Evolutionary conservation across 2,113 vertebrate species (phyloP), one percentile per base, ranked within the genome.

Genomic region (Dasyprocta punctata): DNA sequence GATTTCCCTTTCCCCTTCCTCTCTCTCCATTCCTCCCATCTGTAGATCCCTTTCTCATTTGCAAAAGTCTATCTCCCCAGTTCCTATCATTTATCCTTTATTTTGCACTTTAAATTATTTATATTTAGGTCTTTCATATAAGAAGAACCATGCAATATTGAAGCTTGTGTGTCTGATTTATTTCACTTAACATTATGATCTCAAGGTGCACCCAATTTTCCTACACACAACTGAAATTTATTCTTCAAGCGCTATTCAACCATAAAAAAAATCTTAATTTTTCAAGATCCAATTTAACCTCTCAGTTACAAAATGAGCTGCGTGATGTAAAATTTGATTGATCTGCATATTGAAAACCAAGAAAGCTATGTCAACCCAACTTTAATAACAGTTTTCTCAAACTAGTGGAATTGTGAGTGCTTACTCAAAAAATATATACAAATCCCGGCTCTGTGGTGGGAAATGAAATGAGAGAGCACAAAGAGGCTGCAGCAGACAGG

Each of bases 301-400:
- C 49, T 80, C 16, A 80, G 30, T 54, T 54, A 80, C 33, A 36
- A 9, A 87, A 54, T 83, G n/a, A 84, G 54, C 12, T 86, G 80
- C 92, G 67, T 85, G 20, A 81, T 65, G 5, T 63, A 83, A 78
- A 69, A 85, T 88, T 63, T 38, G 11, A 67, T 86, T 95, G 80
- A 49, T 78, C 75, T 78, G 24, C 56, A 24, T 52, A 85, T 49
- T 96, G 56, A 86, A 78, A 90, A 83, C 17, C 41, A 63, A 26
- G n/a, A 71, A 69, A 9, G n/a, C 19, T 75, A 69, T 41, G 78
- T 44, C 60, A 24, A 81, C 28, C 67, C 58, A 52, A 90, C 78
- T 89, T 81, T 91, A 86, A 44, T 83, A 78, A 83, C 19, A 54
- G n/a, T 19, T 94, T 97, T 61, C 13, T 92, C 47, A 90, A 13